Conservation (phyloP, 1,140 invertebrate genomes). For the Augochlora pura region DNA sequence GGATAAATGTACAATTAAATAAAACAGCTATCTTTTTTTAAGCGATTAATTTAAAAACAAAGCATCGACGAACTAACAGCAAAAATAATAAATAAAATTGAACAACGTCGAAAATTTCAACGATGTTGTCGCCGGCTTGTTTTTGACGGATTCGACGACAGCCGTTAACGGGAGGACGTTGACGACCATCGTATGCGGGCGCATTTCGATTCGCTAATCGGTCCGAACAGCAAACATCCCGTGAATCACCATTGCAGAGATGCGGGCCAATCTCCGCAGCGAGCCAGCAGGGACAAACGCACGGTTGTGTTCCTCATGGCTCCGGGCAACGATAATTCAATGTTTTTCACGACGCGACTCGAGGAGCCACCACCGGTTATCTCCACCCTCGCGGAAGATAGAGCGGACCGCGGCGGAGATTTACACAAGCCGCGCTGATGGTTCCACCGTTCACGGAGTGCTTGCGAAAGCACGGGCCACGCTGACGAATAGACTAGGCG, state of each 20-base stretch:
- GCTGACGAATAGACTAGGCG: too few species aligned
- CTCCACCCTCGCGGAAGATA: neutral
- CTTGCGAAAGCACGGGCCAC: too few species aligned
- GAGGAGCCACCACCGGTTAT: neutral
- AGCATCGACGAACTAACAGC: too few species aligned
- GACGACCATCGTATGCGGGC: constrained; percentile 21
- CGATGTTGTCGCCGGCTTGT: too few species aligned
- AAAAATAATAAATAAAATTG: too few species aligned
- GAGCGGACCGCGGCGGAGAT: neutral
- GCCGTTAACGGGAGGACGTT: neutral
- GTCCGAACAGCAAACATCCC: neutral
- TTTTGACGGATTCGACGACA: neutral
- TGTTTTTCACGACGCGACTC: neutral
- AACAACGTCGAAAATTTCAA: too few species aligned
- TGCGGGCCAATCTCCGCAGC: neutral
- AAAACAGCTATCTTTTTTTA: too few species aligned
- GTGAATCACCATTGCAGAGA: constrained; percentile 11
- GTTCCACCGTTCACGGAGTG: too few species aligned
- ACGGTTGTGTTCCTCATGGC: neutral
- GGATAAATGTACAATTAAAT: too few species aligned
- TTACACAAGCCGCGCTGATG: too few species aligned
- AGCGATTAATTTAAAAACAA: too few species aligned
- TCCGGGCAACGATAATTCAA: constrained; percentile 1
- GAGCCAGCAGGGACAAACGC: neutral
- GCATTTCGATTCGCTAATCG: constrained; percentile 23